Conservation (phyloP, 2,797 vertebrate genomes). For the Lateolabrax maculatus region DNA sequence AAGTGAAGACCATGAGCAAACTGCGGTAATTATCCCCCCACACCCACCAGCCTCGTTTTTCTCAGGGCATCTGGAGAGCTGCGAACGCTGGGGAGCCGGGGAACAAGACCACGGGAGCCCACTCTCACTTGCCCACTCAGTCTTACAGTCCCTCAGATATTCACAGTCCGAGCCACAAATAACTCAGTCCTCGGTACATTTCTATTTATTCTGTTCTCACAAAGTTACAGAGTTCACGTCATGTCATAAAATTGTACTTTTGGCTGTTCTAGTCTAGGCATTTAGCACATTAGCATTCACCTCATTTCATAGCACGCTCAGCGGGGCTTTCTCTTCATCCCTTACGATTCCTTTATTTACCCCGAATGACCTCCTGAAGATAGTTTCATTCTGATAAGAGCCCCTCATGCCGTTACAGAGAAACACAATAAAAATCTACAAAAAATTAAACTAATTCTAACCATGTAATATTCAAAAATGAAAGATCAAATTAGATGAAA, state of each 20-base stretch:
- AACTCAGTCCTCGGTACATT: constrained; percentile 3
- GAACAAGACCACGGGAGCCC: constrained; percentile 30
- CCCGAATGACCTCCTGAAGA: constrained; percentile 15
- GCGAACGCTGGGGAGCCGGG: constrained; percentile 10
- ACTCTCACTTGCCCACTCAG: constrained; percentile 12
- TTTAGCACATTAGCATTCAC: constrained; percentile 34
- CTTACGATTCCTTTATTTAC: constrained; percentile 24
- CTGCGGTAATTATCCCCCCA: constrained; percentile 27
- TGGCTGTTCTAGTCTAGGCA: not conserved
- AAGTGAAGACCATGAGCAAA: constrained; percentile 35
- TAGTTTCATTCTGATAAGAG: constrained; percentile 28
- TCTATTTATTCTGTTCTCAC: constrained; percentile 8
- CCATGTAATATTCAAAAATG: constrained; percentile 25
- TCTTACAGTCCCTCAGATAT: constrained; percentile 7
- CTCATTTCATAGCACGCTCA: constrained; percentile 11
- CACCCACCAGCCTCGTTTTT: constrained; percentile 21
- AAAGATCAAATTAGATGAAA: constrained; percentile 24
- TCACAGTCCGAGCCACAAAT: constrained; percentile 9
- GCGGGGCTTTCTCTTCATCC: not conserved
- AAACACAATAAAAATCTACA: too few species aligned
- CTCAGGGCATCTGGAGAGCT: constrained; percentile 33
- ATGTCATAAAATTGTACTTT: not conserved
- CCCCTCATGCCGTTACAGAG: constrained; percentile 4
- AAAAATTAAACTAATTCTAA: constrained; percentile 29
- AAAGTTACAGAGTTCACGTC: constrained; percentile 4